Conservation (phyloP, 2,797 vertebrate species). For the Natrix natrix region DNA sequence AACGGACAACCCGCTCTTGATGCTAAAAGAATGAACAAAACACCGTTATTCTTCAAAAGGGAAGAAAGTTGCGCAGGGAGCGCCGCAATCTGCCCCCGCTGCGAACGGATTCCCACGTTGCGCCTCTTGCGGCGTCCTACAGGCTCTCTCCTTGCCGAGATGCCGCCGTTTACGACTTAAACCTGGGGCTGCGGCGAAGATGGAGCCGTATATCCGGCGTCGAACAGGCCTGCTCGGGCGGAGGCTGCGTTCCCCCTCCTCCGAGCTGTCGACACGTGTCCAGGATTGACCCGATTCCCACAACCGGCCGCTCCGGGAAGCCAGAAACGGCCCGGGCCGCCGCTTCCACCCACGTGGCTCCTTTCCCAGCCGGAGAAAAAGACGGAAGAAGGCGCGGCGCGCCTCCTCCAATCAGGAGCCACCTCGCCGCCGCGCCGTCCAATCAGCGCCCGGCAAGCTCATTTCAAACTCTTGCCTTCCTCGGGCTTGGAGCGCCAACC, state of each 20-base stretch:
- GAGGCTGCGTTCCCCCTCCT: neutral
- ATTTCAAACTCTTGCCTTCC: conserved; percentile 39
- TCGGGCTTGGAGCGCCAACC: neutral
- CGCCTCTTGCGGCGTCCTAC: neutral
- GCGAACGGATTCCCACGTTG: neutral
- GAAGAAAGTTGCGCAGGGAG: neutral
- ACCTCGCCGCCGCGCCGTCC: neutral
- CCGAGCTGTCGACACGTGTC: neutral
- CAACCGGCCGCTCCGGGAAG: neutral
- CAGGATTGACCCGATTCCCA: rapidly evolving
- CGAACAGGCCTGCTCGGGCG: neutral
- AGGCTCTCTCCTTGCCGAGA: neutral
- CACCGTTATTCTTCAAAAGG: neutral
- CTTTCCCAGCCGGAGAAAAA: too few relatives aligned
- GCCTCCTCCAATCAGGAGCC: conserved; percentile 15
- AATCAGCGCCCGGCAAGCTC: conserved; percentile 29
- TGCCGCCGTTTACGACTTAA: neutral
- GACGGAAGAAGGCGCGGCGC: neutral
- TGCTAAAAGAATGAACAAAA: neutral
- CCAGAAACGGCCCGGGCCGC: rapidly evolving
- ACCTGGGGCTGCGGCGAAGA: neutral
- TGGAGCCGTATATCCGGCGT: neutral
- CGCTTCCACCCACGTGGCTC: conserved; percentile 33
- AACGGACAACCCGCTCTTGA: neutral
- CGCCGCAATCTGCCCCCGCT: neutral